These are phyloP conservation scores for Patella ulyssiponensis DNA, from an alignment of 2,888 invertebrate species.

Conservation along the genomic window DNA sequence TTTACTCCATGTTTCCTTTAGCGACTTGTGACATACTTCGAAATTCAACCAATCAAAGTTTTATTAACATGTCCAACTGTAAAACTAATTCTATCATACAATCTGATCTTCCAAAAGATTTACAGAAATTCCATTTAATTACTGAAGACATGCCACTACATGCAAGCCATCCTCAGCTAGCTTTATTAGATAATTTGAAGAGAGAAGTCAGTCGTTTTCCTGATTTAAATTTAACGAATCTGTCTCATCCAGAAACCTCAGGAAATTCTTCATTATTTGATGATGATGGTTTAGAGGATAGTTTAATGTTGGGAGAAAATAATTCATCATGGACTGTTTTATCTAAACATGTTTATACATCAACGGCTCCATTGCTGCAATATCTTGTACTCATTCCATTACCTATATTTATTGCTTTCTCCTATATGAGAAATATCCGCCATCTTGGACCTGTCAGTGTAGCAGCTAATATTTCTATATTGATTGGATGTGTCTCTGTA, in stretches of 20 bases:
- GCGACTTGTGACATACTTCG: constrained; percentile 38
- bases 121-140: neutral
- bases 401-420: constrained; percentile 62
- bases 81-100: neutral
- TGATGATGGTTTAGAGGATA: neutral
- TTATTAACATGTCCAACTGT: constrained; percentile 14
- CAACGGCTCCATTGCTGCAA: constrained; percentile 55
- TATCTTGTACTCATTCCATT: constrained; percentile 61
- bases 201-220: neutral
- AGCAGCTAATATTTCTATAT: constrained; percentile 62
- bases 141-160: neutral
- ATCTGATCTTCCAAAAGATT: too few species aligned
- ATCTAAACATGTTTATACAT: constrained; percentile 18
- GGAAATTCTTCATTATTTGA: neutral
- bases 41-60: neutral
- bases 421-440: constrained; percentile 61
- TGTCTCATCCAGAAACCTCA: neutral
- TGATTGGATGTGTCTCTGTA: constrained; percentile 61
- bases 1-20: constrained; percentile 59
- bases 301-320: neutral
- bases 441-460: constrained; percentile 64
- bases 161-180: neutral
- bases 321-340: constrained; percentile 2
- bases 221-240: neutral
- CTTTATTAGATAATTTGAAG: neutral